Conservation (phyloP, 2,113 vertebrate species). For the Trichechus manatus region DNA sequence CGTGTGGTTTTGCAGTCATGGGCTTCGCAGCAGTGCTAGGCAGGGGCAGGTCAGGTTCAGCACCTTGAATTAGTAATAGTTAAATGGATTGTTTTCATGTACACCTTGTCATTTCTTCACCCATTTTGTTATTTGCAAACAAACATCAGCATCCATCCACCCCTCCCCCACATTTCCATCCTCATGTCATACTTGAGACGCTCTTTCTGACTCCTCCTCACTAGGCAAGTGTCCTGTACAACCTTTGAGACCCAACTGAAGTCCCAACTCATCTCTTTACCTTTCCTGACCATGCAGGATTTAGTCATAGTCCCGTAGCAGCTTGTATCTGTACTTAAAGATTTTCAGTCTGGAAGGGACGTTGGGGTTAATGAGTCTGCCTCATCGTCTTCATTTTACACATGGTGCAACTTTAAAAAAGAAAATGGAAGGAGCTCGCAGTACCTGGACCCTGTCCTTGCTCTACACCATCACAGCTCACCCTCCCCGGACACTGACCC, state of each 20-base stretch:
- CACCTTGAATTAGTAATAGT: background rate
- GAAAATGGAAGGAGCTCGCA: background rate
- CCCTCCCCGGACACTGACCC: background rate
- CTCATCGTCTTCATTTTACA: background rate
- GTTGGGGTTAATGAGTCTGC: background rate
- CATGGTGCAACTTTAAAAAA: background rate
- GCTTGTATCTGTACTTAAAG: background rate
- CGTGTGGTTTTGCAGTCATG: background rate
- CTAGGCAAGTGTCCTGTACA: background rate
- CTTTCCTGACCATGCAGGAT: too few relatives aligned
- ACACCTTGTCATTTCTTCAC: background rate
- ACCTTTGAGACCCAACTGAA: background rate
- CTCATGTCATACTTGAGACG: background rate
- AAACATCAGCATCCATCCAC: background rate
- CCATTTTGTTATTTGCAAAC: background rate
- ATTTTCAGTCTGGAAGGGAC: background rate
- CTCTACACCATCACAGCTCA: background rate
- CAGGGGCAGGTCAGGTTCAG: too few relatives aligned
- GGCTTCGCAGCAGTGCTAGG: background rate
- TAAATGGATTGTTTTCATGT: background rate
- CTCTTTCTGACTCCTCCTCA: background rate
- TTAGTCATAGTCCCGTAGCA: background rate
- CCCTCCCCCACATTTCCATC: background rate
- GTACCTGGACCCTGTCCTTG: background rate
- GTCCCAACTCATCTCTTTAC: background rate